A percentile compares a stretch with the other conserved stretches of the same genome.
phyloP scores from a whole-genome alignment of 2,888 invertebrate species.

The Ceratothoa steindachneri region DNA sequence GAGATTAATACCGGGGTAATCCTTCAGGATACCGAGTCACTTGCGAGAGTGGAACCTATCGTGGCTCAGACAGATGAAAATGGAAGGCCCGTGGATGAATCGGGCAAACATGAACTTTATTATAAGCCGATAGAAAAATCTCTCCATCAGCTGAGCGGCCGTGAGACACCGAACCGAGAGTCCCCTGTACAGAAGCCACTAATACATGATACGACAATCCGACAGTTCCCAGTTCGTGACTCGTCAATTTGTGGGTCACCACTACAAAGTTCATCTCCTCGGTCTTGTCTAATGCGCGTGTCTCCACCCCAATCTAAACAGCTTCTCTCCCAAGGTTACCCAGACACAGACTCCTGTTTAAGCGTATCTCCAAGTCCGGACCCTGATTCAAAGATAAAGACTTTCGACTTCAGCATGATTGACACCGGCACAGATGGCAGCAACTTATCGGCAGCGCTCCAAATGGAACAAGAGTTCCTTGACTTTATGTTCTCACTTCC shows the following conservation, averaged over 20 bases:
- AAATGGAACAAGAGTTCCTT: constrained; percentile 55
- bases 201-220: constrained; percentile 16
- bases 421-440: constrained; percentile 20
- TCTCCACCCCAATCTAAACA: no score
- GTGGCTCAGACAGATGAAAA: background rate
- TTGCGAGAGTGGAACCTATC: no score
- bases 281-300: no score
- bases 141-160: constrained; percentile 19
- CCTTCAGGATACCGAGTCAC: no score
- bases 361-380: constrained; percentile 42
- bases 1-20: no score
- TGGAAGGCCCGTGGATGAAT: background rate
- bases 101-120: background rate
- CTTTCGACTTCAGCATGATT: constrained; percentile 28
- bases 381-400: constrained; percentile 26
- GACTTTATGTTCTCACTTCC: constrained; percentile 55
- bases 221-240: background rate
- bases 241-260: no score
- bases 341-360: constrained; percentile 35
- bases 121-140: constrained; percentile 24
- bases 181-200: no score
- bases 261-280: no score
- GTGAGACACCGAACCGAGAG: constrained; percentile 18
- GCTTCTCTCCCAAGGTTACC: background rate
- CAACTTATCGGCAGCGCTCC: constrained; percentile 46